Conservation (phyloP, 23 tunicate species). For the Clavelina lepadiformis region DNA sequence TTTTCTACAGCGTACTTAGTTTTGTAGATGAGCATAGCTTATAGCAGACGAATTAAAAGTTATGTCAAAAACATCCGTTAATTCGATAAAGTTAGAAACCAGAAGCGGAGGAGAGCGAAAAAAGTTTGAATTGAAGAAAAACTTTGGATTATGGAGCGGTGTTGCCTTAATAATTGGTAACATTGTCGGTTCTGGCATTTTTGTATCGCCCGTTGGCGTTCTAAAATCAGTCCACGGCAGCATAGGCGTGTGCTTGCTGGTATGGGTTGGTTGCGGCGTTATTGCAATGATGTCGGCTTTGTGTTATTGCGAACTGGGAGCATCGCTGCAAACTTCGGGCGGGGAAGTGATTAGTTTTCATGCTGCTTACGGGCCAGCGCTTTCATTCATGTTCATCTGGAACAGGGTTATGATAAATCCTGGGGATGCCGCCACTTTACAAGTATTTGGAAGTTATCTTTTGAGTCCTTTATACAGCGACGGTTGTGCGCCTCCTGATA, state of each 20-base stretch:
- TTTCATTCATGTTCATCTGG: constrained; percentile 28
- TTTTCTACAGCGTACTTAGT: too few relatives aligned
- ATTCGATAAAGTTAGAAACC: too few relatives aligned
- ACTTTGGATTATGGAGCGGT: constrained; percentile 51
- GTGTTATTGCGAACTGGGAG: constrained; percentile 63
- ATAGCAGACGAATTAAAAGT: too few relatives aligned
- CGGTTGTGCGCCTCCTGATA: constrained; percentile 36
- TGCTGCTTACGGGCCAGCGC: constrained; percentile 35
- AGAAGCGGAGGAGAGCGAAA: too few relatives aligned
- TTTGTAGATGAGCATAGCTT: too few relatives aligned
- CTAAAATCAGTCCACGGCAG: constrained; percentile 41
- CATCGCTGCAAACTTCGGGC: constrained; percentile 28
- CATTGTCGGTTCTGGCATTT: constrained; percentile 48
- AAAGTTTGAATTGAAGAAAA: constrained; percentile 51
- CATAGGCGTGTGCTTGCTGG: constrained; percentile 42
- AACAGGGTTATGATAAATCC: not conserved
- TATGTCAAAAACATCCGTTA: too few relatives aligned
- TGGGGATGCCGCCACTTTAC: constrained; percentile 10
- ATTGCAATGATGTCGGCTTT: constrained; percentile 33
- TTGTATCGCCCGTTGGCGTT: constrained; percentile 60
- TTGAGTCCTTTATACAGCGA: constrained; percentile 30
- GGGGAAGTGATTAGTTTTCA: constrained; percentile 39
- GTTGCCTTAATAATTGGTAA: constrained; percentile 30
- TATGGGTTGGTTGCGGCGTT: constrained; percentile 54
- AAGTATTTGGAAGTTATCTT: constrained; percentile 45